Percentiles rank a stretch among this genome's conserved stretches.
These are phyloP conservation scores for Vanacampus margaritifer DNA, from an alignment of 2,113 vertebrate genomes.

Conservation along the genomic window DNA sequence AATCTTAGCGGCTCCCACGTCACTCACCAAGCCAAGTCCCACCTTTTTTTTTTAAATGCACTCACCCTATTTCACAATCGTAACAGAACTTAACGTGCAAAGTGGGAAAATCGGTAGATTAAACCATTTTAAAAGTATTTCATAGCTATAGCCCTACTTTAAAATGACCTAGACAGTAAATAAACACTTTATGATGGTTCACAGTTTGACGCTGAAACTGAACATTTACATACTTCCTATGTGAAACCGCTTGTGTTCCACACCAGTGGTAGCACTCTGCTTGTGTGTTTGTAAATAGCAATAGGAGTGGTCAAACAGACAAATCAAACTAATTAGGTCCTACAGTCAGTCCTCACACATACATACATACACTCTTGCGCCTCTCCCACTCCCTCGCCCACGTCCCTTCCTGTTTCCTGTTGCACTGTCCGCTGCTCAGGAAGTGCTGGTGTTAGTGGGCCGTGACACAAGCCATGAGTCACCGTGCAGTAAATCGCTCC, in stretches of 20 bases:
- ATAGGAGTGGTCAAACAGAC: slow-evolving; percentile 11
- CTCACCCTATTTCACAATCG: too few relatives aligned
- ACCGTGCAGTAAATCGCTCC: slow-evolving; percentile 37
- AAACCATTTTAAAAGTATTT: too few relatives aligned
- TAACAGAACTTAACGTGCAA: background rate
- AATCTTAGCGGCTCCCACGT: too few relatives aligned
- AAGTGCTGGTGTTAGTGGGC: slow-evolving; percentile 47
- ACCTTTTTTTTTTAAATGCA: too few relatives aligned
- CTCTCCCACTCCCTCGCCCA: slow-evolving; percentile 38
- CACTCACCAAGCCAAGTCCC: too few relatives aligned
- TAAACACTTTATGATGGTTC: background rate
- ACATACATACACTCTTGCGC: slow-evolving; percentile 8
- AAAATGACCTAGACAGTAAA: background rate
- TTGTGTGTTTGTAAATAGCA: slow-evolving; percentile 8
- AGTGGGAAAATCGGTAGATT: background rate
- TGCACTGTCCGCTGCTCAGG: slow-evolving; percentile 61
- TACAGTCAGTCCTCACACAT: background rate
- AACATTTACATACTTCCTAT: background rate
- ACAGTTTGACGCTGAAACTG: background rate
- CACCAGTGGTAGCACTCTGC: background rate
- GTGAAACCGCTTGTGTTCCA: background rate
- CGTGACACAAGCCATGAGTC: slow-evolving; percentile 46
- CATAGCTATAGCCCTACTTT: too few relatives aligned
- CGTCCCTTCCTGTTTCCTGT: slow-evolving; percentile 71
- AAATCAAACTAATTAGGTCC: slow-evolving; percentile 1